Conservation (phyloP, 1,140 invertebrate species). For the Aphis craccivora region DNA sequence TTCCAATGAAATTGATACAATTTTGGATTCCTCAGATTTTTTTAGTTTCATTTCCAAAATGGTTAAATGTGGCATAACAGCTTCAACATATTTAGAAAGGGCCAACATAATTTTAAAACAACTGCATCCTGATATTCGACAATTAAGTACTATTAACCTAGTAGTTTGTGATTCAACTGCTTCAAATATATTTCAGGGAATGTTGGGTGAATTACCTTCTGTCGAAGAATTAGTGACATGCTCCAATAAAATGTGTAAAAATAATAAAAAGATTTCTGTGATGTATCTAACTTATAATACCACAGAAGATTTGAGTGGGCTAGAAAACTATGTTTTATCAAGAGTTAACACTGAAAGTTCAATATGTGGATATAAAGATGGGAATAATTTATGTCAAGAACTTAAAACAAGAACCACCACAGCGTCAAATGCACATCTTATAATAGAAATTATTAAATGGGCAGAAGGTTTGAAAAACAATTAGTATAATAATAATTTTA, state of each 20-base stretch:
- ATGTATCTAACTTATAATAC: not conserved
- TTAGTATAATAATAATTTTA: not conserved
- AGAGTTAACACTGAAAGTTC: not conserved
- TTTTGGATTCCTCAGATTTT: not conserved
- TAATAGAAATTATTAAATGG: not conserved
- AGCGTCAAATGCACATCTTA: not conserved
- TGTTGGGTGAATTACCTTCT: not conserved
- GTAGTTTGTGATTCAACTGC: not conserved
- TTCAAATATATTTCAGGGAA: not conserved
- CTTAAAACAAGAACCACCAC: not conserved
- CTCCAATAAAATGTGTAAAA: not conserved
- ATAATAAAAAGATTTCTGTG: not conserved
- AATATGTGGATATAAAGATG: not conserved
- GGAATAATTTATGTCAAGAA: not conserved
- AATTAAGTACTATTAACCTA: not conserved
- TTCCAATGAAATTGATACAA: not conserved
- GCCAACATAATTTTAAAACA: not conserved
- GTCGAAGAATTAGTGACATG: not conserved
- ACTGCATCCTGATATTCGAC: not conserved
- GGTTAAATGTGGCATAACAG: not conserved
- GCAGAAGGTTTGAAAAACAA: not conserved
- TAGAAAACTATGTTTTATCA: not conserved
- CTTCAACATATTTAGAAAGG: not conserved
- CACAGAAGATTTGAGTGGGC: not conserved
- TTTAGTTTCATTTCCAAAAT: constrained; percentile 1